These are phyloP conservation scores for Brachionus asplanchnoidis DNA, from an alignment of 1,140 invertebrate genomes.

Conservation along the genomic window DNA sequence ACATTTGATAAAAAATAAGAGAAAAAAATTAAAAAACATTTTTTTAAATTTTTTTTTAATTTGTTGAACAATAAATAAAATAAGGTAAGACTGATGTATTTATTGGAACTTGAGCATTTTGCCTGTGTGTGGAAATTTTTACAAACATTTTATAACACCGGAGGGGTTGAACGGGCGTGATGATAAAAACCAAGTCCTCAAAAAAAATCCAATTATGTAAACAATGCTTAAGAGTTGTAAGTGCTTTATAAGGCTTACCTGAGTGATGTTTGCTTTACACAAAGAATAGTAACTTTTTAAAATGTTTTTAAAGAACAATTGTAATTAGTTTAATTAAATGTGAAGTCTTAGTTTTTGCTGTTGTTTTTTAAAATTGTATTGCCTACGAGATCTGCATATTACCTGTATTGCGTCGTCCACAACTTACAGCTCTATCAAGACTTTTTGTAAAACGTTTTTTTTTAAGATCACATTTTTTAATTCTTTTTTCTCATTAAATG, in stretches of 20 bases:
- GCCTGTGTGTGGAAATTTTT: background rate
- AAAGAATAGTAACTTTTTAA: background rate
- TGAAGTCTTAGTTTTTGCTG: background rate
- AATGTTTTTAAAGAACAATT: slow-evolving; percentile 6
- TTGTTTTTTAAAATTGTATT: background rate
- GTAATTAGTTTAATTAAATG: slow-evolving; percentile 24
- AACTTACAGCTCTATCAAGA: background rate
- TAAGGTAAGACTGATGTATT: slow-evolving; percentile 18
- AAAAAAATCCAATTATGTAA: background rate
- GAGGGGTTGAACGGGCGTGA: background rate
- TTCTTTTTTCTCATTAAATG: no score
- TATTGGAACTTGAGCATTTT: background rate
- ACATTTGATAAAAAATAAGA: background rate
- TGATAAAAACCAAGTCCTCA: background rate
- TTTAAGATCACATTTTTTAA: no score
- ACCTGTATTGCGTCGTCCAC: background rate
- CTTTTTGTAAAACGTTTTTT: no score
- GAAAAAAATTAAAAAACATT: background rate
- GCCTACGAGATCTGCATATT: background rate
- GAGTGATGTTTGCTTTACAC: background rate
- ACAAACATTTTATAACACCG: background rate
- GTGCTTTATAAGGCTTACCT: background rate
- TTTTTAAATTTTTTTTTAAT: background rate
- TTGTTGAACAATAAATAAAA: background rate
- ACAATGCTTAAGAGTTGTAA: background rate